Base-by-base conservation (phyloP, 1,140 invertebrate species). In the Pseudomyrmex gracilis region DNA sequence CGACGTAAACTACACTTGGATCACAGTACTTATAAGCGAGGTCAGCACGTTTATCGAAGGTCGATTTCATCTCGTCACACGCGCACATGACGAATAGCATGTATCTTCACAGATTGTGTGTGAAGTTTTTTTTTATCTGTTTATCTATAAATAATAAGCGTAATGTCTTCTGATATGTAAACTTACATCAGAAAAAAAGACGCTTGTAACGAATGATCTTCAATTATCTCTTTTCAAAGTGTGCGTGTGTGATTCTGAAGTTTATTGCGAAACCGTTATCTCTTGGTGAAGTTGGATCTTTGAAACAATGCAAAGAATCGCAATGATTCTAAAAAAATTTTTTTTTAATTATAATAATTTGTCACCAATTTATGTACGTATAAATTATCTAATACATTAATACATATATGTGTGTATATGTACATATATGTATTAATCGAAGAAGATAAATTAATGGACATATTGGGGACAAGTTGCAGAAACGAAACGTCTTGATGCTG, bases 21-120 rank as follows among this genome's bases (percentile, higher is more conserved):
- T 77, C 15, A 53, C 1, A 13, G 53, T 51, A 49, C 22, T 76
- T 77, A 47, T 7, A 61, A 61, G 57, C 47, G 51, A 77, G 47
- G 73, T 43, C 61, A n/a, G 1, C 24, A 51, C 12, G 43, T 53
- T 77, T 53, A 66, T 22, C 61, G 51, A 77, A 67, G 61, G 24
- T 53, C 17, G 24, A 17, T 22, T 45, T 77, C 24, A 24, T 66
- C 45, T 20, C 57, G 17, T 45, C 34, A 34, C 7, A 34, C 34
- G 34, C 34, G 34, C 34, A 34, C 34, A 34, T 34, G 34, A 34
- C 34, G 34, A 68, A 68, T 51, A 7, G 67, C 47, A 70, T 5
- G 15, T 51, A 47, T 63, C 15, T 63, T 2, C 12, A 47, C 13
- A 47, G 10, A 74, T 47, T 17, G 15, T 5, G 8, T 22, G 2